phyloP scores from a whole-genome alignment of 2,797 vertebrate species.

The Hydrophis major region DNA sequence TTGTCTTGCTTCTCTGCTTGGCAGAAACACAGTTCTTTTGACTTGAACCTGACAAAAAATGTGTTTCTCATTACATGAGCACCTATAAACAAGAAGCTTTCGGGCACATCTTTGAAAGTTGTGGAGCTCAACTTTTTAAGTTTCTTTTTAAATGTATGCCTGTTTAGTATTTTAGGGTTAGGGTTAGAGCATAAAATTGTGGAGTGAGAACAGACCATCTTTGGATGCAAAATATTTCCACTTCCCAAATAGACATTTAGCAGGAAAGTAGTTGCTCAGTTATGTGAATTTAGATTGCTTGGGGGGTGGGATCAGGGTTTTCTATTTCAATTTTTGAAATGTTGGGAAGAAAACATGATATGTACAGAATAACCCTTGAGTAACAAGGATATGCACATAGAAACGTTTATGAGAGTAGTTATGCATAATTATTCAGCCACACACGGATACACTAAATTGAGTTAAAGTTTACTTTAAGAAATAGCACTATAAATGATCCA shows the following conservation, averaged over 20 bases:
- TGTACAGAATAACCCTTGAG: no score
- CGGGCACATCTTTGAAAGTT: background rate
- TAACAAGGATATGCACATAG: no score
- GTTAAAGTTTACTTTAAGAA: no score
- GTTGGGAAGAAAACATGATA: background rate
- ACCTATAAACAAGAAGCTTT: background rate
- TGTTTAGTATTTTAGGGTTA: background rate
- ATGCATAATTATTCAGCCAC: no score
- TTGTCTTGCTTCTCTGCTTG: background rate
- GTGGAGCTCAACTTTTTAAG: background rate
- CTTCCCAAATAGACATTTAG: background rate
- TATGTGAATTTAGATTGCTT: background rate
- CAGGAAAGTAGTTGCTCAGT: background rate
- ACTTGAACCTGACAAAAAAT: background rate
- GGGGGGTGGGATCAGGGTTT: background rate
- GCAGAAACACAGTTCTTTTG: background rate
- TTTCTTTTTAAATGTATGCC: background rate
- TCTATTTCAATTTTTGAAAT: background rate
- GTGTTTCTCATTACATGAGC: background rate
- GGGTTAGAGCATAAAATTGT: background rate
- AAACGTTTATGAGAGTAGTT: no score
- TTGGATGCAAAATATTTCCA: background rate
- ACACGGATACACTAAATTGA: no score
- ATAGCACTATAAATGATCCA: no score
- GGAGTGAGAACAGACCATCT: background rate